These are phyloP conservation scores for Antheraea assamensis DNA, from an alignment of 2,888 invertebrate genomes.

Conservation along the genomic window DNA sequence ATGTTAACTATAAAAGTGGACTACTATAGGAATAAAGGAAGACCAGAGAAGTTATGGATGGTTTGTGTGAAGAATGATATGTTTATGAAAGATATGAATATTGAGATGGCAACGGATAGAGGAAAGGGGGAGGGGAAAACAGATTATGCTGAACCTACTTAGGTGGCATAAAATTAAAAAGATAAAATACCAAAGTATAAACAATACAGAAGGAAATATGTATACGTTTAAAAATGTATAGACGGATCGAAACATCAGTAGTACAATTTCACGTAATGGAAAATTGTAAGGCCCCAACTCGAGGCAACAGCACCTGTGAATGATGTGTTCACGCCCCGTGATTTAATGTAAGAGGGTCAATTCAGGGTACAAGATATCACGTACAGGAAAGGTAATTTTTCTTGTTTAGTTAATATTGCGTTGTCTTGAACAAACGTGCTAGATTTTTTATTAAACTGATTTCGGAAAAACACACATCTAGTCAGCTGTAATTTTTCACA, in stretches of 20 bases:
- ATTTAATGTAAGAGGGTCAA: conserved; percentile 14
- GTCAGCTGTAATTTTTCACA: neutral
- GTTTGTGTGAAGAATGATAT: too few relatives aligned
- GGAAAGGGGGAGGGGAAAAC: too few relatives aligned
- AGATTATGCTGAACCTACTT: too few relatives aligned
- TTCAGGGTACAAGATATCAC: conserved; percentile 6
- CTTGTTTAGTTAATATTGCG: neutral
- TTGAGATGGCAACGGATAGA: too few relatives aligned
- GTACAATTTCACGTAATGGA: neutral
- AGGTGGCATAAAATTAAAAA: neutral
- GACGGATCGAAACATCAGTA: neutral
- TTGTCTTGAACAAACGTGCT: neutral
- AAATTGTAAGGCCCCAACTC: neutral
- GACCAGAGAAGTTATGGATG: too few relatives aligned
- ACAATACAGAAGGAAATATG: neutral
- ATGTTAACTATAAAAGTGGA: too few relatives aligned
- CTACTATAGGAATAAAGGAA: too few relatives aligned
- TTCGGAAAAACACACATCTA: neutral
- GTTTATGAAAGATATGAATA: too few relatives aligned
- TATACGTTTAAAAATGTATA: neutral
- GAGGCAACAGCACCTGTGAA: neutral
- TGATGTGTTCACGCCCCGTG: conserved; percentile 17
- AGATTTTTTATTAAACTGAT: neutral
- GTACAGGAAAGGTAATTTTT: neutral
- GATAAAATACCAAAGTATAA: neutral